A percentile compares a stretch with the other conserved stretches of the same genome.
phyloP scores from a whole-genome alignment of 2,113 vertebrate species.

The Gnathonemus echidnorhynchus region DNA sequence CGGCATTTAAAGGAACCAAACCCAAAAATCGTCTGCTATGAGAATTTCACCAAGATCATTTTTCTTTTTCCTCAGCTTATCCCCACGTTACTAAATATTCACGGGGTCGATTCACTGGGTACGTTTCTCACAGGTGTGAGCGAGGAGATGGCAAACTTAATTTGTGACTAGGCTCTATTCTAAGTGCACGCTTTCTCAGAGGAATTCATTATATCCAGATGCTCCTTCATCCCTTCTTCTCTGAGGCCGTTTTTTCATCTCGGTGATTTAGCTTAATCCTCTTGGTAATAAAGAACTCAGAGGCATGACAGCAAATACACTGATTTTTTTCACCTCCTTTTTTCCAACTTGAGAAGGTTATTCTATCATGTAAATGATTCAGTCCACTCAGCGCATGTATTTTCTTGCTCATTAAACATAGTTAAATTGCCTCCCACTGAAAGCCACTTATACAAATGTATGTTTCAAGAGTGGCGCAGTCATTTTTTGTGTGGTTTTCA shows the following conservation, averaged over 20 bases:
- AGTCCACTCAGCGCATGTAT: neutral
- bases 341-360: slow-evolving; percentile 1
- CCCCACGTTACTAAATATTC: neutral
- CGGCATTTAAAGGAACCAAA: neutral
- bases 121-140: slow-evolving; percentile 5
- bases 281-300: slow-evolving; percentile 20
- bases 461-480: neutral
- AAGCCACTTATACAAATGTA: neutral
- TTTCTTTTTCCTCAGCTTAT: neutral
- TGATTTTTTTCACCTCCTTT: slow-evolving; percentile 18
- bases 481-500: neutral
- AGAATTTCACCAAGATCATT: neutral
- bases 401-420: neutral
- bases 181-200: slow-evolving; percentile 10
- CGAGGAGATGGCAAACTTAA: slow-evolving; percentile 15
- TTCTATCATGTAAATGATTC: slow-evolving; percentile 15
- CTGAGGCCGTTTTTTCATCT: neutral
- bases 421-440: slow-evolving; percentile 2
- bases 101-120: neutral
- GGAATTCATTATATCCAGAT: slow-evolving; percentile 31
- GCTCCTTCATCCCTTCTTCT: slow-evolving; percentile 4
- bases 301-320: slow-evolving; percentile 15
- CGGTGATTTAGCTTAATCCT: slow-evolving; percentile 22
- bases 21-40: neutral
- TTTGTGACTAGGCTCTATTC: slow-evolving; percentile 17